Evolutionary conservation across 2,888 invertebrate species (phyloP), one percentile per base, ranked within the genome.

Genomic region (Julus scandinavius): DNA sequence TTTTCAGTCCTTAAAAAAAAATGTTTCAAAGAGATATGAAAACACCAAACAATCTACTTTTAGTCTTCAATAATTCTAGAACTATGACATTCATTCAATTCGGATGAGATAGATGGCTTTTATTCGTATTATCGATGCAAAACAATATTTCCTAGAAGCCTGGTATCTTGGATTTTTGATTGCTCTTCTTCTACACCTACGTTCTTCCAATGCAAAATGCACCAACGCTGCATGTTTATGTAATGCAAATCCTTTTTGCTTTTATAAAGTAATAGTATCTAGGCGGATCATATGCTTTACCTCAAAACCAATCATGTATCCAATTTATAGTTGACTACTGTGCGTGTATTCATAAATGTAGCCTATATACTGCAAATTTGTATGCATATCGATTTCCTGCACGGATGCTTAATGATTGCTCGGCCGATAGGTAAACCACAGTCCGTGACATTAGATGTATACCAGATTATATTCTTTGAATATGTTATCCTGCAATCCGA

Each of bases 261-360:
- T 72, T 72, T 72, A 29, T 72, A 72, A 29, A 72, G 72, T 72
- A 72, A 72, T 72, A 72, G 20, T 29, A 72, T 72, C 29, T 72
- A n/a, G 72, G 72, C 72, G 72, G 72, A 72, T 72, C 72, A 72
- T 72, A 72, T 29, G 72, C 72, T 72, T 72, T 72, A 9, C 72
- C 29, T 9, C 29, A 29, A 72, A 72, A 72, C 72, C 72, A 72
- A 72, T 72, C 72, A n/a, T 72, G 9, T 72, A 11, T 29, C 72
- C 72, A 72, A 72, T 72, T 63, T 72, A 29, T 29, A 72, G 20
- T 72, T 29, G 72, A 29, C 7, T 72, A 29, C 29, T 72, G 29
- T 5, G 72, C 72, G n/a, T 72, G 72, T 13, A 72, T 72, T 72
- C 72, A 29, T 72, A 72, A 29, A 29, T 7, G 29, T 29, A 72